A percentile compares a stretch with the other conserved stretches of the same genome.
phyloP scores from a whole-genome alignment of 2,113 vertebrate species.

The Gallinago media region DNA sequence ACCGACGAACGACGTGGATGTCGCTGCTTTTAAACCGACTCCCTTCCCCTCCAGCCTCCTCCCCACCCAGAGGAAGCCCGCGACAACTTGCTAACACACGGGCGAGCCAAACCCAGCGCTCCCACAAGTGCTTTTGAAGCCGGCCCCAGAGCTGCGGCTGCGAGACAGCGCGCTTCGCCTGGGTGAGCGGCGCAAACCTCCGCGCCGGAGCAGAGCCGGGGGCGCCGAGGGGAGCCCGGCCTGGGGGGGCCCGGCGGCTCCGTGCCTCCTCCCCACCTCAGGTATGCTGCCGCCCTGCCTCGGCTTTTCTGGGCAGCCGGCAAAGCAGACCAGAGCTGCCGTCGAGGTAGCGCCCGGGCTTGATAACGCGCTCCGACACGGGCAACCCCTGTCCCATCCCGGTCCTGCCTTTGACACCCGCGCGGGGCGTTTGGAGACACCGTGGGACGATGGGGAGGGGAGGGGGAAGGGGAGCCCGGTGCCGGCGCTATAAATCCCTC shows the following conservation, averaged over 20 bases:
- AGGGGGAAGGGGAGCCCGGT: background rate
- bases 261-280: background rate
- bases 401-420: background rate
- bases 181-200: background rate
- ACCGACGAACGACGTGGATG: background rate
- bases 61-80: background rate
- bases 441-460: background rate
- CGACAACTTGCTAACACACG: background rate
- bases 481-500: slow-evolving; percentile 67
- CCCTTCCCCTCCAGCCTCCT: background rate
- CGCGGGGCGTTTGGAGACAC: background rate
- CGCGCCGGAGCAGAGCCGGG: background rate
- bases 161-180: background rate
- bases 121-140: background rate
- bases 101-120: background rate
- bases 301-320: too few species aligned
- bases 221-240: background rate
- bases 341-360: rapidly evolving
- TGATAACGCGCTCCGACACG: rapidly evolving
- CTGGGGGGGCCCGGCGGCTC: background rate
- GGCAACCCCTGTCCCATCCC: background rate
- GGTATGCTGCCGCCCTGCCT: background rate
- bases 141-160: background rate
- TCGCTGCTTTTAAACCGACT: background rate
- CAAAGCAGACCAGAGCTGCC: too few species aligned